A percentile compares a stretch with the other conserved stretches of the same genome.
Evolutionary conservation across 2,113 vertebrate genomes (phyloP).

Genomic region (Phrynocephalus versicolor): DNA sequence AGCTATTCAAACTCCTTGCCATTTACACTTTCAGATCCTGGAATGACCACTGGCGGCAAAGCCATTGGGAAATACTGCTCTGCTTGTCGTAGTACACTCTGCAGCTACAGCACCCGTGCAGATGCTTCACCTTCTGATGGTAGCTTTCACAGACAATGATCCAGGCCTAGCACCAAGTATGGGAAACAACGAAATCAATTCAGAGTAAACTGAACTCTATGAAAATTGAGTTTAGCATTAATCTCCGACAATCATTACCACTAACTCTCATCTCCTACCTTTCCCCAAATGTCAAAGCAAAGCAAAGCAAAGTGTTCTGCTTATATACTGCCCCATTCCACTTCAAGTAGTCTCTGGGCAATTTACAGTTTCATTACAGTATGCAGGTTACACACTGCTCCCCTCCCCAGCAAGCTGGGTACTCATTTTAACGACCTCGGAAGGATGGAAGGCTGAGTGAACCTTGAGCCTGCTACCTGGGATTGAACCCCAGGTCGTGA

Average conservation of each 20-base stretch:
- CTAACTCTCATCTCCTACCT: not conserved
- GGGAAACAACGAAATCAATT: not conserved
- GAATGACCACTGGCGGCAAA: not conserved
- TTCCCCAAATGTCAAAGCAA: no score
- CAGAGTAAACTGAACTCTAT: not conserved
- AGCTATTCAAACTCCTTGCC: conserved; percentile 4
- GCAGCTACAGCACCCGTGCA: not conserved
- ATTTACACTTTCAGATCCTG: not conserved
- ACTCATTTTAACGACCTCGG: no score
- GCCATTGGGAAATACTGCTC: not conserved
- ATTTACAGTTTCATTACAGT: no score
- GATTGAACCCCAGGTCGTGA: no score
- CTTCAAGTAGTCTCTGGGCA: no score
- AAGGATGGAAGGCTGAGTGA: no score
- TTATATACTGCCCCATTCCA: no score
- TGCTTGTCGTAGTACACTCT: not conserved
- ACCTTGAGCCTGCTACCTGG: no score
- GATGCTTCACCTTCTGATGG: not conserved
- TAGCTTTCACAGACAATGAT: not conserved
- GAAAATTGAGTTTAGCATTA: not conserved
- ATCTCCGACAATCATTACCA: not conserved
- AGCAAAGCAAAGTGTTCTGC: no score
- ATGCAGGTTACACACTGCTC: no score
- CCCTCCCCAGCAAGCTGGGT: no score
- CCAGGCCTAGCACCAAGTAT: not conserved